Evolutionary conservation across 2,797 vertebrate species (phyloP), one percentile per base, ranked within the genome.

Genomic region (Aulostomus chinensis): DNA sequence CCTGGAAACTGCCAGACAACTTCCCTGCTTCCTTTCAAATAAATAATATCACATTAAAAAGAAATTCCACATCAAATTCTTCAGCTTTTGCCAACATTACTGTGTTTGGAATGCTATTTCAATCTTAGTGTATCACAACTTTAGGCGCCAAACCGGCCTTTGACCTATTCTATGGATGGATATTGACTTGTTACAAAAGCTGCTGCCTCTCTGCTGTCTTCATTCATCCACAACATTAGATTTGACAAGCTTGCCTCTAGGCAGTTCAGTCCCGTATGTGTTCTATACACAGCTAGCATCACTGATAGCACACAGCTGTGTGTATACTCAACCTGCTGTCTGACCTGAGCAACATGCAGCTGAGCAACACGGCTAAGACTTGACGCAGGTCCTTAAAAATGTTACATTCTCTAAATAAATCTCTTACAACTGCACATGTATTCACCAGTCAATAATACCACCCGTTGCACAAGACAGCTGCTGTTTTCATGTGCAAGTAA

Each of bases 181-280:
- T 53, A 81, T 58, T 43, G 82, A 84, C 63, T 78, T 66, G 71
- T 61, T 14, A 18, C 12, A 31, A 47, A 40, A 57, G 46, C 42
- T 9, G 49, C 57, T 37, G 54, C 46, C 42, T 51, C 66, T 54
- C 33, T 8, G 38, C 50, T 46, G 68, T 80, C 64, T 48, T 43
- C 37, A 47, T 46, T 63, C 56, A 67, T 73, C 51, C 22, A 9
- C 32, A 29, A 30, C 30, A 48, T 35, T 47, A 21, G 32, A 43
- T 52, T 20, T 63, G 72, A 80, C 67, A 58, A 24, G 31, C 36
- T 43, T 1, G 36, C 65, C 81, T 70, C 3, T 0, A 24, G 81
- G 74, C 55, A 28, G n/a, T 5, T 36, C 38, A 25, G 35, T 13
- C 29, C 61, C 59, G 29, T 42, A 34, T 33, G 36, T 56, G 62